These are phyloP conservation scores for Scrobipalpa costella DNA, from an alignment of 2,888 invertebrate genomes.

Conservation along the genomic window DNA sequence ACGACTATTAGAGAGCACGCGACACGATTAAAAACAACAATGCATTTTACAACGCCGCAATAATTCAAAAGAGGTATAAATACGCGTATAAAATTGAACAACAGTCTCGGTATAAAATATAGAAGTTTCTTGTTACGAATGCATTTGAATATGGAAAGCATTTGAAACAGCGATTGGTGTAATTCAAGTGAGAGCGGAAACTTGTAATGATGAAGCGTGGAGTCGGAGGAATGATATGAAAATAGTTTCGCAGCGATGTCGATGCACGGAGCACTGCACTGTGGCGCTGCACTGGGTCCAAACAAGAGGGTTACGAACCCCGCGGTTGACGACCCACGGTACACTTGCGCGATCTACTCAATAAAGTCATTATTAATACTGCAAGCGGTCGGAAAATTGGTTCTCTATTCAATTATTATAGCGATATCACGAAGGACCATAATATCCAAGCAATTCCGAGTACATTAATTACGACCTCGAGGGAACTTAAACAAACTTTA, in stretches of 20 bases:
- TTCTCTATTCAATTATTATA: constrained; percentile 5
- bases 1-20: background rate
- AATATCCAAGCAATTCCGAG: constrained; percentile 3
- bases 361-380: constrained; percentile 19
- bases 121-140: constrained; percentile 37
- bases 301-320: constrained; percentile 39
- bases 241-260: constrained; percentile 52
- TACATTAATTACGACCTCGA: background rate
- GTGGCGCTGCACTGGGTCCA: constrained; percentile 34
- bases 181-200: constrained; percentile 47
- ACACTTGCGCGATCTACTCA: constrained; percentile 12
- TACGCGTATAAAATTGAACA: constrained; percentile 18
- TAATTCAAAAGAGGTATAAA: constrained; percentile 18
- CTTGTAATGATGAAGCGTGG: constrained; percentile 46
- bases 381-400: background rate
- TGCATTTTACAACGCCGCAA: constrained; percentile 4
- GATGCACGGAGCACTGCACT: constrained; percentile 32
- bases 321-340: constrained; percentile 36
- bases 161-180: constrained; percentile 48
- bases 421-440: background rate
- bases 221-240: constrained; percentile 49
- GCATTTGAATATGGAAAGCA: constrained; percentile 49
- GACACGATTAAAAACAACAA: constrained; percentile 18
- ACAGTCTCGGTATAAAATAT: constrained; percentile 28
- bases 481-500: constrained; percentile 10